Evolutionary conservation across 2,888 invertebrate genomes (phyloP).

Genomic region (Ennomos quercinarius): DNA sequence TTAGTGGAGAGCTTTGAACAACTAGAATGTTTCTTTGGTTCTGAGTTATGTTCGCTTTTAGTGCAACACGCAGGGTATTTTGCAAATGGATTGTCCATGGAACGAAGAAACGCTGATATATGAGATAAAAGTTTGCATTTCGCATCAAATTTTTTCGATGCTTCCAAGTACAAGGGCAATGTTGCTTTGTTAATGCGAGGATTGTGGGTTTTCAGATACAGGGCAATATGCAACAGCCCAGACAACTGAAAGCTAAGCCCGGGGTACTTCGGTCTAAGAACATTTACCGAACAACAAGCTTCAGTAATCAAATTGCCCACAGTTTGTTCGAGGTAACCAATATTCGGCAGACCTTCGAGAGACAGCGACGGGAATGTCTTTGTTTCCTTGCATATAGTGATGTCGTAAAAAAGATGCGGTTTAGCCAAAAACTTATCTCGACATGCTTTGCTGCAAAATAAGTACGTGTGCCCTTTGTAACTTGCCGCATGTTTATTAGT

Average conservation of each 20-base stretch:
- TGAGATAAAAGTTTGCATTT: constrained; percentile 69
- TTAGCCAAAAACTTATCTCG: constrained; percentile 79
- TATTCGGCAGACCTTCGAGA: constrained; percentile 79
- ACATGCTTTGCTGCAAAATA: constrained; percentile 84
- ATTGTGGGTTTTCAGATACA: constrained; percentile 85
- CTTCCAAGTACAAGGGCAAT: constrained; percentile 64
- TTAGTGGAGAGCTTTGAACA: constrained; percentile 38
- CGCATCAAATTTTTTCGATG: constrained; percentile 61
- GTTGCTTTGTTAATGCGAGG: constrained; percentile 54
- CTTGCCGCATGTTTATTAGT: constrained; percentile 70
- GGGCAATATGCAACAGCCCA: constrained; percentile 83
- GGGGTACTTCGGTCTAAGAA: constrained; percentile 86
- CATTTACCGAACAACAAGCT: constrained; percentile 81
- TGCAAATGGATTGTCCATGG: constrained; percentile 84
- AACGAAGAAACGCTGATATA: constrained; percentile 76
- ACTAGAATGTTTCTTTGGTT: constrained; percentile 46
- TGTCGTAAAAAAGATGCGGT: constrained; percentile 78
- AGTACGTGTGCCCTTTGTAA: constrained; percentile 80
- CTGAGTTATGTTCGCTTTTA: constrained; percentile 36
- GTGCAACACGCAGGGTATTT: constrained; percentile 69
- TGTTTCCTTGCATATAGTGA: constrained; percentile 69
- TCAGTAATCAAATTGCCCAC: constrained; percentile 81
- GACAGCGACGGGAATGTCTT: constrained; percentile 68
- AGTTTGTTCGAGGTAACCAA: constrained; percentile 87
- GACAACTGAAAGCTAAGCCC: constrained; percentile 80